Evolutionary conservation across 2,113 vertebrate genomes (phyloP).

Genomic region (Menura novaehollandiae): DNA sequence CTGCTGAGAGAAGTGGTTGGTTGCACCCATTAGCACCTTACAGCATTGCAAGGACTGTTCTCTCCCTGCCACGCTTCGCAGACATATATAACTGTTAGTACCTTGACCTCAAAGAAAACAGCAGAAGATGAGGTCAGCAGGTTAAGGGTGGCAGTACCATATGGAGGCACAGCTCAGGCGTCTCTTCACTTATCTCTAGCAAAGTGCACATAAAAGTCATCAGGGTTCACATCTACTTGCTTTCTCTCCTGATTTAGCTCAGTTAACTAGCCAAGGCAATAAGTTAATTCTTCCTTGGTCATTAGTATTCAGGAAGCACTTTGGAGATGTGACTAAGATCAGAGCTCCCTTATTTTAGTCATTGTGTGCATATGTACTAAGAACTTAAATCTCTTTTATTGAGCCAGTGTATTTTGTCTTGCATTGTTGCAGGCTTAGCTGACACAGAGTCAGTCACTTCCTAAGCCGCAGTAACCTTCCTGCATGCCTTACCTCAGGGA

Average conservation of each 20-base stretch:
- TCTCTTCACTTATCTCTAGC: background rate
- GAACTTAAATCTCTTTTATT: conserved; percentile 15
- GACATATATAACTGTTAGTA: background rate
- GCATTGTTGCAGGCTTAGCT: conserved; percentile 18
- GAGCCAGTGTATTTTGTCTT: background rate
- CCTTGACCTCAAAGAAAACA: background rate
- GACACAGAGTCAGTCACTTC: background rate
- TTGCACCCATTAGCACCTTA: background rate
- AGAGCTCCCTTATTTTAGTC: background rate
- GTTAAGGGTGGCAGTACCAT: background rate
- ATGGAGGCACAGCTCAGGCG: background rate
- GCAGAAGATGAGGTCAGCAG: background rate
- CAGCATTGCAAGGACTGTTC: background rate
- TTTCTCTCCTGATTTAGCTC: background rate
- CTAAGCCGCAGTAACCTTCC: background rate
- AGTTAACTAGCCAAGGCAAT: background rate
- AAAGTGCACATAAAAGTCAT: background rate
- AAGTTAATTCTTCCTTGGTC: background rate
- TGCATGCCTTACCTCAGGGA: background rate
- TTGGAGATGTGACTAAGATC: background rate
- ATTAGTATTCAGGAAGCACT: conserved; percentile 8
- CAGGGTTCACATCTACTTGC: background rate
- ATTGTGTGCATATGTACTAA: background rate
- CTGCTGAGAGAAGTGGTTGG: background rate
- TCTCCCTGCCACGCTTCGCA: background rate